A percentile compares a stretch with the other conserved stretches of the same genome.
These are phyloP conservation scores for Momotus momota DNA, from an alignment of 2,797 vertebrate genomes.

Conservation along the genomic window DNA sequence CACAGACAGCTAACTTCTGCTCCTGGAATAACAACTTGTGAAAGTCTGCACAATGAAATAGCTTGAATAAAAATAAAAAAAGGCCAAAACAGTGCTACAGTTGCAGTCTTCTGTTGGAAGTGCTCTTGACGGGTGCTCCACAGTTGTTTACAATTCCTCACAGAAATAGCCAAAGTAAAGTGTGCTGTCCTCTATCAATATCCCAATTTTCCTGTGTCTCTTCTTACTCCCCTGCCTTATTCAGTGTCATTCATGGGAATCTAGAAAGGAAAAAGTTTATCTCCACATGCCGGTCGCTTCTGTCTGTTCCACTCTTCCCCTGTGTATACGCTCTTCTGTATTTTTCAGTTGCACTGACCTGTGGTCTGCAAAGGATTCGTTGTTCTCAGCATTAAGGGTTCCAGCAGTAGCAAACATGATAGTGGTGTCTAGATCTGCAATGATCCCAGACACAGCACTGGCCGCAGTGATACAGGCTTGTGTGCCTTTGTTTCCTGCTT, in stretches of 20 bases:
- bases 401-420: conserved; percentile 99
- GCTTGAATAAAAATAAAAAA: background rate
- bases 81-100: background rate
- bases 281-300: background rate
- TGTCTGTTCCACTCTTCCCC: background rate
- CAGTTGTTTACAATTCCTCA: background rate
- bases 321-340: fast-evolving
- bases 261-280: background rate
- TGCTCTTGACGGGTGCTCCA: background rate
- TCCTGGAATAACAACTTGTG: background rate
- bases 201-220: background rate
- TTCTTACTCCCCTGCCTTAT: background rate
- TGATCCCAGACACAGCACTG: conserved; percentile 95
- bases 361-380: conserved; percentile 97
- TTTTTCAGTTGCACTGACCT: conserved; percentile 80
- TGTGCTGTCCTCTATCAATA: background rate
- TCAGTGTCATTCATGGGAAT: background rate
- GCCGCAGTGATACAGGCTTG: conserved; percentile 98
- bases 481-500: conserved; percentile 98
- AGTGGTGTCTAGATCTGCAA: conserved; percentile 97
- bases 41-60: background rate
- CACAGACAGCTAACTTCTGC: background rate
- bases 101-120: background rate
- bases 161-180: background rate
- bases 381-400: conserved; percentile 93